Percentiles rank a stretch among this genome's conserved stretches.
phyloP scores from a whole-genome alignment of 2,888 invertebrate genomes.

The Pyrrhia umbra region DNA sequence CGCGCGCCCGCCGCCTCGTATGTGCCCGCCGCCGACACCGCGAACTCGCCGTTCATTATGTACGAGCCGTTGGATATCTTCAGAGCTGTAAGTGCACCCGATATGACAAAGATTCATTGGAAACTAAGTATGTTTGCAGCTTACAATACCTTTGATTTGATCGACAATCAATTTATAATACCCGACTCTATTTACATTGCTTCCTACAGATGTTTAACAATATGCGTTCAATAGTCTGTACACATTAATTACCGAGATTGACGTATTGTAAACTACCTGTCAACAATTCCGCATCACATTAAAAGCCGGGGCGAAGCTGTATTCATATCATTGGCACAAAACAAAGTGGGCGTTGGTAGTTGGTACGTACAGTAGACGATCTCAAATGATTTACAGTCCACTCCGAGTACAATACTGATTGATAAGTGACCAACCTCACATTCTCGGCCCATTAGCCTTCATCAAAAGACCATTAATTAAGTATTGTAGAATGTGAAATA shows the following conservation, averaged over 20 bases:
- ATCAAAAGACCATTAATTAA: conserved; percentile 79
- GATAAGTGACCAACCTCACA: conserved; percentile 78
- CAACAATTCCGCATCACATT: conserved; percentile 69
- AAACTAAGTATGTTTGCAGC: conserved; percentile 22
- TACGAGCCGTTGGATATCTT: conserved; percentile 93
- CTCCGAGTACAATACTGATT: conserved; percentile 73
- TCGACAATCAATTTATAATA: conserved; percentile 29
- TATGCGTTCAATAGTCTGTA: conserved; percentile 16
- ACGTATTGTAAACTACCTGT: conserved; percentile 66
- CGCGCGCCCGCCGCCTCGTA: conserved; percentile 95
- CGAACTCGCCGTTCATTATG: conserved; percentile 96
- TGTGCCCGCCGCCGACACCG: conserved; percentile 93
- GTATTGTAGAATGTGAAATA: conserved; percentile 56
- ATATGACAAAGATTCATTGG: conserved; percentile 44
- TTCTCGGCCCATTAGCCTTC: conserved; percentile 80
- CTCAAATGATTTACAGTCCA: conserved; percentile 76
- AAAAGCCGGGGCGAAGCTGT: conserved; percentile 69
- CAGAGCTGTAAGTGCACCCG: conserved; percentile 91
- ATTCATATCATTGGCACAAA: conserved; percentile 70
- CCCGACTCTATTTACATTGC: conserved; percentile 37
- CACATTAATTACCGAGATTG: conserved; percentile 63
- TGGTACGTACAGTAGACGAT: conserved; percentile 69
- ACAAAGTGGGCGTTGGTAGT: conserved; percentile 73
- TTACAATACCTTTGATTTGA: conserved; percentile 36
- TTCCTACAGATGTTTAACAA: conserved; percentile 41